A percentile compares a stretch with the other conserved stretches of the same genome.
Evolutionary conservation across 2,888 invertebrate genomes (phyloP).

Genomic region (Rutpela maculata): DNA sequence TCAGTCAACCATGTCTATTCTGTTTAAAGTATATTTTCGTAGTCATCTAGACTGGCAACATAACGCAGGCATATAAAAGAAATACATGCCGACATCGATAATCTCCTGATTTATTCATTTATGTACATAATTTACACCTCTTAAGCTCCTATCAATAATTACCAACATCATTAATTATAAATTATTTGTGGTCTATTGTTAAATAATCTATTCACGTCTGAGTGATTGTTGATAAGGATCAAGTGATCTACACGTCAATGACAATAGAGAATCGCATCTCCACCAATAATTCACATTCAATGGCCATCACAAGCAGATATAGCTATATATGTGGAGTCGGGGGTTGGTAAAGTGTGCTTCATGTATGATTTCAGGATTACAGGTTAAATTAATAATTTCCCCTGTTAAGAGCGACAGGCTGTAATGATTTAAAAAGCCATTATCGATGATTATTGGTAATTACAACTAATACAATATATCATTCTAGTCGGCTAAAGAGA

Average conservation of each 20-base stretch:
- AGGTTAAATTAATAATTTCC: conserved; percentile 29
- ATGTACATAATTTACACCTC: conserved; percentile 8
- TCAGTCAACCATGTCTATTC: too few species aligned
- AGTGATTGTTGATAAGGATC: conserved; percentile 57
- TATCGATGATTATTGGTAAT: conserved; percentile 3
- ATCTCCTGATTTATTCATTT: not conserved
- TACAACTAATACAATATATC: conserved; percentile 2
- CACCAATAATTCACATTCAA: conserved; percentile 48
- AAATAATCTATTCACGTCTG: conserved; percentile 47
- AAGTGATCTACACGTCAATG: conserved; percentile 58
- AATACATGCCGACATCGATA: not conserved
- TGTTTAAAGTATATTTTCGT: too few species aligned
- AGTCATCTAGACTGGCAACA: too few species aligned
- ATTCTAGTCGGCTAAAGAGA: not conserved
- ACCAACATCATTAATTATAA: conserved; percentile 45
- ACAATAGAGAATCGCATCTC: conserved; percentile 52
- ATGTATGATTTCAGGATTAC: conserved; percentile 17
- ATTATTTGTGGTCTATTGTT: conserved; percentile 43
- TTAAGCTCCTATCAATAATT: not conserved
- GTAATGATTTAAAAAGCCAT: conserved; percentile 4
- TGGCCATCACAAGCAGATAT: conserved; percentile 49
- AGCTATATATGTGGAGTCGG: conserved; percentile 11
- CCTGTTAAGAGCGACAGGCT: not conserved
- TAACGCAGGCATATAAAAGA: not conserved
- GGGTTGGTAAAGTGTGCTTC: conserved; percentile 20